Evolutionary conservation across 1,140 invertebrate species (phyloP), one percentile per base, ranked within the genome.

Genomic region (Bombus haemorrhoidalis): DNA sequence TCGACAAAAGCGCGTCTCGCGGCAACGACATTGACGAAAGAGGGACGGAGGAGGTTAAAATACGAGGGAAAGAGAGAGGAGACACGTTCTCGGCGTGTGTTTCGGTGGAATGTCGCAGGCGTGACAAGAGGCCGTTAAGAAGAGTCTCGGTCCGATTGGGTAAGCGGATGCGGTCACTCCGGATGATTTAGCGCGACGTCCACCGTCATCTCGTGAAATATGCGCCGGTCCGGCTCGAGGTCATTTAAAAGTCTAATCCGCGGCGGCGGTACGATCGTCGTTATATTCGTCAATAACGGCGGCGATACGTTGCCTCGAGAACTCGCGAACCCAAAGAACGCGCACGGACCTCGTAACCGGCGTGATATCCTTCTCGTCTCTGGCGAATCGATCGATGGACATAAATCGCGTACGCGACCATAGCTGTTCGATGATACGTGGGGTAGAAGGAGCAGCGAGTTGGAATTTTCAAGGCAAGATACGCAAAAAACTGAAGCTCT

Each of bases 141-240:
- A 83, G 81, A 86, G 66, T 81, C 89, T 72, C 86, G 73, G 90
- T 69, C 69, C 89, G 91, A 92, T 92, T 93, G 92, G 87, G 89
- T 89, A 90, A 93, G 92, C 91, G 92, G 93, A 93, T 93, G 90
- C 92, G 92, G 91, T 93, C 92, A 89, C 91, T 93, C 89, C 90
- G 87, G 86, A 90, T 93, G 91, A 94, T 93, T 93, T 93, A 94
- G 74, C 88, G 86, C 87, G 87, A 88, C 84, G 86, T 86, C 41
- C 80, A 83, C 86, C 87, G 90, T 92, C 92, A 91, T 92, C 88
- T 87, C 81, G 86, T 90, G 89, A 91, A 90, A 91, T 91, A 91
- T 88, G 86, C 83, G 83, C 82, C 87, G 85, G 83, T 34, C 59
- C 77, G 87, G 34, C 79, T 82, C 88, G 79, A 53, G 72, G 87